A percentile compares a stretch with the other conserved stretches of the same genome.
phyloP scores from a whole-genome alignment of 2,888 invertebrate species.

The Ferrisia virgata region DNA sequence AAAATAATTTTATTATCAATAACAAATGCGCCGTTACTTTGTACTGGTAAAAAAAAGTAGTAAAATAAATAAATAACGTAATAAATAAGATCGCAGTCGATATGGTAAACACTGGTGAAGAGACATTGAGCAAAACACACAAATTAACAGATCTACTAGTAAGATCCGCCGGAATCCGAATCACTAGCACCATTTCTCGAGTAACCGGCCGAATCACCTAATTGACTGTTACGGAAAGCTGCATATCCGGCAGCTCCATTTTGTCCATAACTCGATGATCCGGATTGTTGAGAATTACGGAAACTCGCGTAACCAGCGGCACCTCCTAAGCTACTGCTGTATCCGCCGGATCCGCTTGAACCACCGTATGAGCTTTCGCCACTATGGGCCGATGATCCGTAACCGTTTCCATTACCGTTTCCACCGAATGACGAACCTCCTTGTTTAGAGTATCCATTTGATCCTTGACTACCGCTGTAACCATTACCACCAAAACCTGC shows the following conservation, averaged over 20 bases:
- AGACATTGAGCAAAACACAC: conserved; percentile 24
- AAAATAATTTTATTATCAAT: neutral
- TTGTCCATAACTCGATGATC: neutral
- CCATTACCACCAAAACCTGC: neutral
- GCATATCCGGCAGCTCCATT: conserved; percentile 33
- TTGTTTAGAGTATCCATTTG: neutral
- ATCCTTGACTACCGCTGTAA: neutral
- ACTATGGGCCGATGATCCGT: neutral
- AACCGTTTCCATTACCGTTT: neutral
- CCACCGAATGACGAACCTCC: neutral
- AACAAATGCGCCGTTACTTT: conserved; percentile 8
- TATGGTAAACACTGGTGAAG: neutral
- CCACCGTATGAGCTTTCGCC: conserved; percentile 22
- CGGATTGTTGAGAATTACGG: conserved; percentile 15
- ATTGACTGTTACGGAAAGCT: conserved; percentile 31
- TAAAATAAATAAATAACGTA: conserved; percentile 28
- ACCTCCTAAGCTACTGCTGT: conserved; percentile 1
- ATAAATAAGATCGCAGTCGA: conserved; percentile 22
- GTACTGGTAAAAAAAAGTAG: neutral
- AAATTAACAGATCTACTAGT: neutral
- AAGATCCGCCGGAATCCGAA: neutral
- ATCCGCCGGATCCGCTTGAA: neutral
- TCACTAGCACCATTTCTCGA: conserved; percentile 29
- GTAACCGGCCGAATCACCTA: conserved; percentile 20
- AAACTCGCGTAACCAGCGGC: conserved; percentile 37